Percentiles rank a stretch among this genome's conserved stretches.
These are phyloP conservation scores for Diplodus puntazzo DNA, from an alignment of 2,797 vertebrate species.

Conservation along the genomic window DNA sequence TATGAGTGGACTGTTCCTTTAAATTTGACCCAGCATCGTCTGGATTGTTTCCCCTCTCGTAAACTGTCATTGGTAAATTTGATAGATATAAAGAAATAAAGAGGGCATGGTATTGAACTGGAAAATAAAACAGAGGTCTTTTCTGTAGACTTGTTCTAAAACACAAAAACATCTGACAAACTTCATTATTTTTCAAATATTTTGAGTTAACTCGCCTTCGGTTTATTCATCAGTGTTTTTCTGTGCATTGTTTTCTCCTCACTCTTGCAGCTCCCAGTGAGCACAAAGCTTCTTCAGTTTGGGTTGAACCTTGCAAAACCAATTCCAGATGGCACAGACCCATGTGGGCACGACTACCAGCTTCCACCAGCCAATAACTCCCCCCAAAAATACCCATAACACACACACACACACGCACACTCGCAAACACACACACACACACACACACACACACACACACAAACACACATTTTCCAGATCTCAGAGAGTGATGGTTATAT, in stretches of 20 bases:
- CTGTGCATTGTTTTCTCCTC: conserved; percentile 47
- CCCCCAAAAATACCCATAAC: background rate
- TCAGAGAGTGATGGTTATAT: conserved; percentile 28
- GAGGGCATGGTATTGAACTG: too few relatives aligned
- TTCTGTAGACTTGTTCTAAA: background rate
- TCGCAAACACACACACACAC: conserved; percentile 46
- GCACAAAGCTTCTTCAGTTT: conserved; percentile 69
- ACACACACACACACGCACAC: conserved; percentile 28
- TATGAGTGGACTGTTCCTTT: too few relatives aligned
- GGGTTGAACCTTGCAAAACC: conserved; percentile 54
- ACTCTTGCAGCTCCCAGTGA: conserved; percentile 13
- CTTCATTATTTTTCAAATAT: background rate
- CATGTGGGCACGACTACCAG: conserved; percentile 70
- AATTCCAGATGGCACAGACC: conserved; percentile 72
- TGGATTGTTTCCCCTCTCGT: too few relatives aligned
- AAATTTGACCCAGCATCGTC: too few relatives aligned
- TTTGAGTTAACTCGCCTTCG: background rate
- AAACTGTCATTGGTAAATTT: too few relatives aligned
- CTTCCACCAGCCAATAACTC: conserved; percentile 29
- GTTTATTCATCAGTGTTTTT: conserved; percentile 34
- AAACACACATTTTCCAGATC: conserved; percentile 39
- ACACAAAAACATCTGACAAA: background rate
- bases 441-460: conserved; percentile 28
- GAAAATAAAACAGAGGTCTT: too few relatives aligned
- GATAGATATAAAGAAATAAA: too few relatives aligned